These are phyloP conservation scores for Autographa gamma DNA, from an alignment of 2,888 invertebrate species.

Conservation along the genomic window DNA sequence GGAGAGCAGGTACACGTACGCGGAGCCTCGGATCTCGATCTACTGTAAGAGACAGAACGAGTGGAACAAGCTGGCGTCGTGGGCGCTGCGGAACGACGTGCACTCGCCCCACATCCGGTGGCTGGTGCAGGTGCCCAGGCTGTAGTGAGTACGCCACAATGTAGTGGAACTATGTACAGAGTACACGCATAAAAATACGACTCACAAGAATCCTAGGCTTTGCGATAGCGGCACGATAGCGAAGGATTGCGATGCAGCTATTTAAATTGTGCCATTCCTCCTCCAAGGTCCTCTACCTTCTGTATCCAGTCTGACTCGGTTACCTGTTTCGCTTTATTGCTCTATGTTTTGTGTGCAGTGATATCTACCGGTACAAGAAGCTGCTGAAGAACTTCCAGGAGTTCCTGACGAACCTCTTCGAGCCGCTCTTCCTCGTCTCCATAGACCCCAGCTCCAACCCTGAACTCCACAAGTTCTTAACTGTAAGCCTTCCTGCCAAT, in stretches of 20 bases:
- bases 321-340: not conserved
- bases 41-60: conserved; percentile 97
- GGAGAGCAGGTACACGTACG: conserved; percentile 99
- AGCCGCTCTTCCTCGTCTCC: conserved; percentile 98
- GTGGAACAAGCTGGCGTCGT: conserved; percentile 98
- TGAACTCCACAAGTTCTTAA: conserved; percentile 95
- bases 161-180: no score
- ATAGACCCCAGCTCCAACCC: conserved; percentile 97
- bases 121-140: conserved; percentile 98
- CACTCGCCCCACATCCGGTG: conserved; percentile 97
- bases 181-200: no score
- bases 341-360: conserved; percentile 89
- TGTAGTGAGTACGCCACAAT: conserved; percentile 93
- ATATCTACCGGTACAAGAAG: conserved; percentile 98
- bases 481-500: conserved; percentile 68
- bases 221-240: no score
- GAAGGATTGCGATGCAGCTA: no score
- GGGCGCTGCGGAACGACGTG: conserved; percentile 97
- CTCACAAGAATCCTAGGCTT: no score
- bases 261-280: no score
- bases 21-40: conserved; percentile 97
- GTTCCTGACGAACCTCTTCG: conserved; percentile 97
- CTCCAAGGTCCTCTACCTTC: no score
- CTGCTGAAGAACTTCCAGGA: conserved; percentile 98
- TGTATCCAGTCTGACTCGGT: not conserved